These are phyloP conservation scores for Vesta saturnalis DNA, from an alignment of 2,888 invertebrate species.

Conservation along the genomic window DNA sequence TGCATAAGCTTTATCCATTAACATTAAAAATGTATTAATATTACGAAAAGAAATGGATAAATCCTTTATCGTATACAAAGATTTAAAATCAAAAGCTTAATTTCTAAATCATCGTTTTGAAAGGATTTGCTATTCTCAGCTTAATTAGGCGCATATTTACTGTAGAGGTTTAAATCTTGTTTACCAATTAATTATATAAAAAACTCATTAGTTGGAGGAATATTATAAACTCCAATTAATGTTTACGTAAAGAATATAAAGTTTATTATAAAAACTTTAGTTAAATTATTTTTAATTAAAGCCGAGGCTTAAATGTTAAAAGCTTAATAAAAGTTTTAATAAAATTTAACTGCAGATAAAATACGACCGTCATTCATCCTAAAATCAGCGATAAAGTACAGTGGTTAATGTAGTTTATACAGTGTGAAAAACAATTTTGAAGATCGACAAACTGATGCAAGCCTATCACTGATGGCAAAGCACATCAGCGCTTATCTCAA, in stretches of 20 bases:
- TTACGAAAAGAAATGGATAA: too few relatives aligned
- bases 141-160: neutral
- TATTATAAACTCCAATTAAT: neutral
- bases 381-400: constrained; percentile 27
- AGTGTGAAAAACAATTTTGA: constrained; percentile 43
- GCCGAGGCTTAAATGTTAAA: neutral
- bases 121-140: constrained; percentile 8
- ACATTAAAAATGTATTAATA: too few relatives aligned
- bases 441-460: constrained; percentile 46
- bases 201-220: neutral
- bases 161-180: neutral
- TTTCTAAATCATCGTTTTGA: neutral
- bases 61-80: too few relatives aligned
- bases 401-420: constrained; percentile 26
- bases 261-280: constrained; percentile 13
- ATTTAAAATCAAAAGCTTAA: neutral
- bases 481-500: constrained; percentile 60
- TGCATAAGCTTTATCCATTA: too few relatives aligned
- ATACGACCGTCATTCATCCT: neutral
- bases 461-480: constrained; percentile 53
- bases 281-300: constrained; percentile 1
- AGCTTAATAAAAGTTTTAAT: constrained; percentile 4
- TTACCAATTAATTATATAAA: constrained; percentile 13
- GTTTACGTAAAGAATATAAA: neutral
- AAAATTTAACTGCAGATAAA: constrained; percentile 6